These are phyloP conservation scores for Stenopsyche tienmushanensis DNA, from an alignment of 1,140 invertebrate species.

Conservation along the genomic window DNA sequence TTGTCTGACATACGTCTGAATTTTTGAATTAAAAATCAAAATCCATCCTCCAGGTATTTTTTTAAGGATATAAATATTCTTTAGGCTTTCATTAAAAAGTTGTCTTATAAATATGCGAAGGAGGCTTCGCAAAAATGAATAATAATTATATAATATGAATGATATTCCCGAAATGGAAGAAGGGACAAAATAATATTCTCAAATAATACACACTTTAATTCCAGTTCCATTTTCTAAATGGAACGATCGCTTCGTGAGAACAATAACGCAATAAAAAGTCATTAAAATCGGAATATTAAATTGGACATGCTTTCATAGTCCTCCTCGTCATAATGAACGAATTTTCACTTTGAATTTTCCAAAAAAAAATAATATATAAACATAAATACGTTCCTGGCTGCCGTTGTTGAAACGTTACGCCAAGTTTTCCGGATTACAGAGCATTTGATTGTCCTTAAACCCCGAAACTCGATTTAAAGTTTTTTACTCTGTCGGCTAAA, in stretches of 20 bases:
- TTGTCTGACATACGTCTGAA: not conserved
- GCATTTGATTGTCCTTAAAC: not conserved
- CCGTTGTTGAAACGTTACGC: too few species aligned
- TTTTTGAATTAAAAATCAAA: not conserved
- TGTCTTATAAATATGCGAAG: not conserved
- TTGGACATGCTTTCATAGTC: too few species aligned
- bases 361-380: too few species aligned
- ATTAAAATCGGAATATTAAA: too few species aligned
- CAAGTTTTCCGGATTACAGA: not conserved
- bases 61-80: not conserved
- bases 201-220: too few species aligned
- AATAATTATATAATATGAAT: not conserved
- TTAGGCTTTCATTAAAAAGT: not conserved
- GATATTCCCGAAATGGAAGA: not conserved
- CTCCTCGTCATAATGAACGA: too few species aligned
- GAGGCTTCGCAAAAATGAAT: not conserved
- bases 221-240: too few species aligned
- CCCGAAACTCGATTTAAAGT: not conserved
- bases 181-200: too few species aligned
- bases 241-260: too few species aligned
- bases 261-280: too few species aligned
- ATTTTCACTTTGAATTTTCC: too few species aligned
- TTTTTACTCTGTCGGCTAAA: not conserved
- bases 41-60: not conserved
- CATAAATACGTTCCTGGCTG: too few species aligned